Evolutionary conservation across 2,797 vertebrate species (phyloP).

Genomic region (Gobionotothen gibberifrons): DNA sequence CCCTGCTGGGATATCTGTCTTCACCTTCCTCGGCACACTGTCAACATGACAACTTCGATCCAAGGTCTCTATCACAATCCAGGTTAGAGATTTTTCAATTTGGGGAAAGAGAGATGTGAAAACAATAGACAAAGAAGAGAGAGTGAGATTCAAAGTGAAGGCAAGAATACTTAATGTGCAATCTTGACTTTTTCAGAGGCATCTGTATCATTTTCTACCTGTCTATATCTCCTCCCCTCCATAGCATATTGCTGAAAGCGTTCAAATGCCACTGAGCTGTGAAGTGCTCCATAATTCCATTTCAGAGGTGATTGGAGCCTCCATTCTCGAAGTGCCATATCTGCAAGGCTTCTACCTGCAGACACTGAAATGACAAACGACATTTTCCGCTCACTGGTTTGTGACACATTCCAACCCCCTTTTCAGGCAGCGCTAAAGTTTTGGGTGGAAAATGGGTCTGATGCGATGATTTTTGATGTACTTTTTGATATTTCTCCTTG

Average conservation of each 20-base stretch:
- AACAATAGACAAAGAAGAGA: slow-evolving; percentile 6
- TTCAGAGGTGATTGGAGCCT: slow-evolving; percentile 74
- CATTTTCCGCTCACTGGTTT: slow-evolving; percentile 70
- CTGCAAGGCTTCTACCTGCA: slow-evolving; percentile 68
- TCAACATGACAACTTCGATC: slow-evolving; percentile 19
- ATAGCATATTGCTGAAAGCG: slow-evolving; percentile 55
- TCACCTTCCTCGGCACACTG: slow-evolving; percentile 3
- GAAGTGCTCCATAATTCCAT: slow-evolving; percentile 78
- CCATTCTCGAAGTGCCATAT: slow-evolving; percentile 67
- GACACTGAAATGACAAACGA: slow-evolving; percentile 69
- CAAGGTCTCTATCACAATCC: slow-evolving; percentile 16
- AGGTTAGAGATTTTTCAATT: slow-evolving; percentile 24
- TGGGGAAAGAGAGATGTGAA: slow-evolving; percentile 12
- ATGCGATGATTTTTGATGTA: slow-evolving; percentile 45
- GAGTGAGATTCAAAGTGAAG: slow-evolving; percentile 5
- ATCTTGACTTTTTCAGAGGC: slow-evolving; percentile 25
- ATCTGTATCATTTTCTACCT: slow-evolving; percentile 63
- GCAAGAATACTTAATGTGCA: slow-evolving; percentile 28
- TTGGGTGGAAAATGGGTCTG: slow-evolving; percentile 12
- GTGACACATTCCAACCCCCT: slow-evolving; percentile 49
- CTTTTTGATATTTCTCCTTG: slow-evolving; percentile 36
- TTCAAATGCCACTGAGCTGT: slow-evolving; percentile 73
- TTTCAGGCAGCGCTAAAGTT: slow-evolving; percentile 32
- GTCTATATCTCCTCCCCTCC: slow-evolving; percentile 45
- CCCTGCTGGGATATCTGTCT: slow-evolving; percentile 7